phyloP scores from a whole-genome alignment of 2,113 vertebrate genomes.

The Lontra canadensis region DNA sequence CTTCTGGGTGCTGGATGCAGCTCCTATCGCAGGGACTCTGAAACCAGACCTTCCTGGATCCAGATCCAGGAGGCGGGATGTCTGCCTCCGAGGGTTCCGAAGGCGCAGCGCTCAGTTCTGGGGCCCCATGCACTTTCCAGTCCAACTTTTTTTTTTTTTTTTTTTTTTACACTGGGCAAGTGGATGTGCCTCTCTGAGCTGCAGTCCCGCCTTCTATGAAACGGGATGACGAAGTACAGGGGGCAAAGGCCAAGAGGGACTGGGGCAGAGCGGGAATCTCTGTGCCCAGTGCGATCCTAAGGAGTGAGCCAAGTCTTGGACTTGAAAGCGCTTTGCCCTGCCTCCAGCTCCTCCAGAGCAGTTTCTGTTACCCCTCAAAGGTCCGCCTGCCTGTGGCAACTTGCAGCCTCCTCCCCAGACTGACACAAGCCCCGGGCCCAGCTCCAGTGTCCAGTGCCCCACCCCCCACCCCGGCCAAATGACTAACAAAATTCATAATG shows the following conservation, averaged over 20 bases:
- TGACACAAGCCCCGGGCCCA: neutral
- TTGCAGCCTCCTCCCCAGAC: neutral
- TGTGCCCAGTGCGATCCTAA: rapidly evolving
- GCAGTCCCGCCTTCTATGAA: neutral
- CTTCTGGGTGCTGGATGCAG: neutral
- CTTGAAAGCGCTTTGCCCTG: neutral
- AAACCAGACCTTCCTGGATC: neutral
- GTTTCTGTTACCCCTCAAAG: neutral
- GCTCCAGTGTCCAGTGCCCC: too few species aligned
- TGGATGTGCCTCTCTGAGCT: neutral
- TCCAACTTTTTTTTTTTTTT: neutral
- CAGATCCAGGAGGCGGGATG: rapidly evolving
- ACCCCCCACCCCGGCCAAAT: neutral
- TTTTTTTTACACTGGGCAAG: neutral
- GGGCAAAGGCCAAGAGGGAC: neutral
- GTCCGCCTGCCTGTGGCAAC: neutral
- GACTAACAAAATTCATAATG: neutral
- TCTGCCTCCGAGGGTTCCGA: neutral
- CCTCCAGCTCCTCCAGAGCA: rapidly evolving
- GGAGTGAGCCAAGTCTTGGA: neutral
- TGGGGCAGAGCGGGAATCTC: neutral
- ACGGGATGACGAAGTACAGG: neutral
- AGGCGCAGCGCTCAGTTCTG: rapidly evolving
- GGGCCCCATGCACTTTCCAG: rapidly evolving
- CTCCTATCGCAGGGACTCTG: neutral